phyloP scores from a whole-genome alignment of 64 coral and sea anemone genomes.

The Dendronephthya gigantea region DNA sequence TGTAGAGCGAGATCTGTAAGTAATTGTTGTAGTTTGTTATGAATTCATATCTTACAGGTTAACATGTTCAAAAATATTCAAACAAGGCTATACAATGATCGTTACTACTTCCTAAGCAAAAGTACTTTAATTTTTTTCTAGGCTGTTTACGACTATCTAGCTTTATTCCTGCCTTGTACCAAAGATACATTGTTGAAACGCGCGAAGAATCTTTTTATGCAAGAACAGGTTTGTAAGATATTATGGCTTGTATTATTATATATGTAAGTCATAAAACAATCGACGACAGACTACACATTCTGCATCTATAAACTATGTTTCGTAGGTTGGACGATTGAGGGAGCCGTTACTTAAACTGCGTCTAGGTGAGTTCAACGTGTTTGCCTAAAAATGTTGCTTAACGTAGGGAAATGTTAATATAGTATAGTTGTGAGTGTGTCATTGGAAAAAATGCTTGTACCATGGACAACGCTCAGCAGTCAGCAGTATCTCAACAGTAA shows the following conservation, averaged over 20 bases:
- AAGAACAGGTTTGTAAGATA: constrained; percentile 51
- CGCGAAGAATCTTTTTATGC: constrained; percentile 82
- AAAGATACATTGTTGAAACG: constrained; percentile 91
- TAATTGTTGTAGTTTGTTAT: neutral
- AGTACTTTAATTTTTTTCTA: constrained; percentile 38
- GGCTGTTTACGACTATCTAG: constrained; percentile 88
- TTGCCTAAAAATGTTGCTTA: neutral
- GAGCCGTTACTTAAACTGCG: constrained; percentile 90
- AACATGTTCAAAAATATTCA: no score
- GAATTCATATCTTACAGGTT: neutral
- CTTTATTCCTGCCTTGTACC: constrained; percentile 77
- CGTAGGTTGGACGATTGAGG: constrained; percentile 62
- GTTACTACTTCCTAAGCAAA: no score
- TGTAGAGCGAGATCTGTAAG: constrained; percentile 81
- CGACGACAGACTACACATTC: no score
- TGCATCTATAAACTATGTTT: no score
- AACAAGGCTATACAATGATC: no score
- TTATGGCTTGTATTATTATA: no score
- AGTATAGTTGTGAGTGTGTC: no score
- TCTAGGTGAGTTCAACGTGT: constrained; percentile 44
- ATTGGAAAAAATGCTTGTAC: no score
- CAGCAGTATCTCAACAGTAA: no score
- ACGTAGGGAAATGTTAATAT: neutral
- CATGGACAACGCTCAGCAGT: no score
- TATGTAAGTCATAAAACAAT: no score